Conservation (phyloP, 2,797 vertebrate genomes). For the Cyprinodon diabolis region DNA sequence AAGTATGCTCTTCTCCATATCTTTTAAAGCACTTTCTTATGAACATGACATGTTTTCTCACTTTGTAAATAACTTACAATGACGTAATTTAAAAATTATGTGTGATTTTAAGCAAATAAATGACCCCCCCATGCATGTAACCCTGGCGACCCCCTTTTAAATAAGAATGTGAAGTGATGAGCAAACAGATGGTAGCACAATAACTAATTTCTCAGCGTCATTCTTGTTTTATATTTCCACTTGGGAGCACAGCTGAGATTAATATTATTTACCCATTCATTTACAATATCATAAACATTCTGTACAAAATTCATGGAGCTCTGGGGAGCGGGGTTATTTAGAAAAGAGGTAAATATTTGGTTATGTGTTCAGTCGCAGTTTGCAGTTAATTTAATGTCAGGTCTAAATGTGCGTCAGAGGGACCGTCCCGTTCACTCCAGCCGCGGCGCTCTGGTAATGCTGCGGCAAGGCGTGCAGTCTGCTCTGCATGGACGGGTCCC, state of each 20-base stretch:
- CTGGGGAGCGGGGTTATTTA: slow-evolving; percentile 76
- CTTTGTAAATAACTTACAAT: slow-evolving; percentile 78
- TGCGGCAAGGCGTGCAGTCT: slow-evolving; percentile 95
- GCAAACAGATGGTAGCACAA: slow-evolving; percentile 82
- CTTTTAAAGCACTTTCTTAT: slow-evolving; percentile 81
- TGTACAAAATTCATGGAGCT: slow-evolving; percentile 89
- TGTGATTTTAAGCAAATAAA: slow-evolving; percentile 67
- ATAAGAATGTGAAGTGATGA: slow-evolving; percentile 76
- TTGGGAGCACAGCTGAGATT: slow-evolving; percentile 75
- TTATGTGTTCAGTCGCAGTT: slow-evolving; percentile 82
- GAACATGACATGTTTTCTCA: slow-evolving; percentile 78
- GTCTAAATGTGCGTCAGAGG: slow-evolving; percentile 90
- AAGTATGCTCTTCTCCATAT: slow-evolving; percentile 61
- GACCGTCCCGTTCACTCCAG: slow-evolving; percentile 95
- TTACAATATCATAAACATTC: slow-evolving; percentile 90
- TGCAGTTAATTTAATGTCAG: slow-evolving; percentile 57
- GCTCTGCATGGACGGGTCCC: slow-evolving; percentile 89
- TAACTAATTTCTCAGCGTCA: slow-evolving; percentile 82
- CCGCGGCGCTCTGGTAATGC: slow-evolving; percentile 94
- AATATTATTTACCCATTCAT: slow-evolving; percentile 82
- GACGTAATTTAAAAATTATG: slow-evolving; percentile 34
- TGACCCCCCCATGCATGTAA: slow-evolving; percentile 44
- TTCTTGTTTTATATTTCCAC: slow-evolving; percentile 74
- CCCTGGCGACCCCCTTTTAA: slow-evolving; percentile 76
- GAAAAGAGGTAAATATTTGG: slow-evolving; percentile 88